Evolutionary conservation across 1,140 invertebrate genomes (phyloP).

Genomic region (Apis dorsata): DNA sequence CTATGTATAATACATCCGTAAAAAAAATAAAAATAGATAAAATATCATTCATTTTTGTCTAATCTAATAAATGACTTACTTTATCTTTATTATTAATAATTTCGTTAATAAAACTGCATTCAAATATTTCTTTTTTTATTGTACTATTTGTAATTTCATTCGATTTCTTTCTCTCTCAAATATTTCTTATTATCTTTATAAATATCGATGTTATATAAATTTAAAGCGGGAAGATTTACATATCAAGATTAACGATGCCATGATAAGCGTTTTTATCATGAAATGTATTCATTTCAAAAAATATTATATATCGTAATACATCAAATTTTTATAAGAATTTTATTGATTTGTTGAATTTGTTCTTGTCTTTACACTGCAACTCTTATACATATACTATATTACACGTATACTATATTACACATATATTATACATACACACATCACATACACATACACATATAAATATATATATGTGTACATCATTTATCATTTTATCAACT

Average conservation of each 20-base stretch:
- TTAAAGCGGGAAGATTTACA: background rate
- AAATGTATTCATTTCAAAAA: background rate
- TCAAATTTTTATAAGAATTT: background rate
- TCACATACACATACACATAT: background rate
- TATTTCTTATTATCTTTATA: background rate
- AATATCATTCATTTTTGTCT: background rate
- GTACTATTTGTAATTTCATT: background rate
- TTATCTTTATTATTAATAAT: no score
- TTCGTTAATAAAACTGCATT: no score
- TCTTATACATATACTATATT: background rate
- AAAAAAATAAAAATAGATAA: background rate
- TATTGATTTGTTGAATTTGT: slow-evolving; percentile 25
- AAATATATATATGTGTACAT: background rate
- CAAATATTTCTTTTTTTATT: background rate
- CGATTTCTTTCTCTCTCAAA: background rate
- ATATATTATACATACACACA: background rate
- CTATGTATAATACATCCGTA: background rate
- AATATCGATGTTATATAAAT: background rate
- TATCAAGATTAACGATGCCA: background rate
- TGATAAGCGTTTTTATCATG: slow-evolving; percentile 37
- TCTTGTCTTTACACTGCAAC: slow-evolving; percentile 10
- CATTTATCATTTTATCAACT: background rate
- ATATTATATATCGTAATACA: background rate
- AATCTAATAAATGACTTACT: background rate
- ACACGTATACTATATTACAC: background rate